phyloP scores from a whole-genome alignment of 2,113 vertebrate species.

The Strix aluco region DNA sequence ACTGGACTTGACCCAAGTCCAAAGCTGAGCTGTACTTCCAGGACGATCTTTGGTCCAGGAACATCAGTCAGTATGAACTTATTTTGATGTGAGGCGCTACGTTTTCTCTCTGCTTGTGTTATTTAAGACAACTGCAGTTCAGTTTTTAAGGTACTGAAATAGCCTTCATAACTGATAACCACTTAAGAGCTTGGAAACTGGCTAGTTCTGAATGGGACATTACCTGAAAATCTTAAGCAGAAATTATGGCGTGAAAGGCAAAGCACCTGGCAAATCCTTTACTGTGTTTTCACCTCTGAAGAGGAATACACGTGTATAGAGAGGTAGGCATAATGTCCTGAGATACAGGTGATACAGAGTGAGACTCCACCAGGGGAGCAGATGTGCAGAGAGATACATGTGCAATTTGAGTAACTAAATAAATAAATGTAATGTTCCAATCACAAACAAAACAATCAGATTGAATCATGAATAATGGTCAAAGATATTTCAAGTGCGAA shows the following conservation, averaged over 20 bases:
- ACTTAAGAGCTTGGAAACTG: background rate
- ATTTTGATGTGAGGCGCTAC: background rate
- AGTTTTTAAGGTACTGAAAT: background rate
- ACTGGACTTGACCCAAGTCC: background rate
- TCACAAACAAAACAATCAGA: background rate
- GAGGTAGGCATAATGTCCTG: background rate
- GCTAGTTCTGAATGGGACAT: background rate
- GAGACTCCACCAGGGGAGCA: background rate
- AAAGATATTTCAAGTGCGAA: background rate
- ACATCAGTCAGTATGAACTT: background rate
- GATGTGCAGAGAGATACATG: background rate
- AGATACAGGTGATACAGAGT: background rate
- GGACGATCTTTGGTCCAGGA: background rate
- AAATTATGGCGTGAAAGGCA: background rate
- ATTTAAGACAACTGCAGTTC: background rate
- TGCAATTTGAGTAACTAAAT: background rate
- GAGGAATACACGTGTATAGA: rapidly evolving
- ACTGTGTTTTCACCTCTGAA: background rate
- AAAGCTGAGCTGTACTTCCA: background rate
- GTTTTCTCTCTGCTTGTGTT: background rate
- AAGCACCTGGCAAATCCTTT: background rate
- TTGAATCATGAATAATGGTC: background rate
- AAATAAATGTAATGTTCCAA: background rate
- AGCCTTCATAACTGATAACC: background rate
- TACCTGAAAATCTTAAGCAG: background rate